phyloP scores from a whole-genome alignment of 1,140 invertebrate genomes.

The Aphaenogaster ashmeadi region DNA sequence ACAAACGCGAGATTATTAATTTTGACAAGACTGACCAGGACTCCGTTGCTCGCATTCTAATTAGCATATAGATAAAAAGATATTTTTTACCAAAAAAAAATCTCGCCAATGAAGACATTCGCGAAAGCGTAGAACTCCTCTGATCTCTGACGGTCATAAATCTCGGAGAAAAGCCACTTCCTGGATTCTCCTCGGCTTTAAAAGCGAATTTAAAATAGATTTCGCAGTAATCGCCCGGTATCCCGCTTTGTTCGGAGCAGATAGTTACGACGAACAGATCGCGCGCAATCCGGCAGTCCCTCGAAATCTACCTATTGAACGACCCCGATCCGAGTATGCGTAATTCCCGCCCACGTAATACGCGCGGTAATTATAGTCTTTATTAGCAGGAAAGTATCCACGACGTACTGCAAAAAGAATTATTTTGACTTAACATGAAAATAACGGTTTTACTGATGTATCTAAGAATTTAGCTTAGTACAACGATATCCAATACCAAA shows the following conservation, averaged over 20 bases:
- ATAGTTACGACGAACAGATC: constrained; percentile 26
- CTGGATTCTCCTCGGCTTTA: constrained; percentile 57
- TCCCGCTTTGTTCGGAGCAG: constrained; percentile 23
- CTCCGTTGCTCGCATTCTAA: not conserved
- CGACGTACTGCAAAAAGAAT: not conserved
- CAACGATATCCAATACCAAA: too few species aligned
- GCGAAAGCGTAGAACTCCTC: constrained; percentile 61
- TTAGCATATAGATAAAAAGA: not conserved
- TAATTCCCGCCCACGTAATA: constrained; percentile 3
- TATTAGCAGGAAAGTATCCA: not conserved
- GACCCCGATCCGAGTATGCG: not conserved
- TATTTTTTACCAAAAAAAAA: not conserved
- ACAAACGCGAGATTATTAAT: not conserved
- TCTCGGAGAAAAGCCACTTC: constrained; percentile 56
- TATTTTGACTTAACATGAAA: not conserved
- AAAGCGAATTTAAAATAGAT: constrained; percentile 74
- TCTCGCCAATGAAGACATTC: constrained; percentile 57
- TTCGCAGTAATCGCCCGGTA: constrained; percentile 57
- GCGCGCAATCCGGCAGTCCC: constrained; percentile 32
- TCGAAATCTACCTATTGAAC: constrained; percentile 41
- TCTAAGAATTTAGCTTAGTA: too few species aligned
- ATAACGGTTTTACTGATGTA: too few species aligned
- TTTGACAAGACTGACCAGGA: not conserved
- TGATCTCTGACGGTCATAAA: constrained; percentile 70
- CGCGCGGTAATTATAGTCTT: constrained; percentile 20